A percentile compares a stretch with the other conserved stretches of the same genome.
phyloP scores from a whole-genome alignment of 1,140 invertebrate genomes.

The Zaprionus ghesquierei region DNA sequence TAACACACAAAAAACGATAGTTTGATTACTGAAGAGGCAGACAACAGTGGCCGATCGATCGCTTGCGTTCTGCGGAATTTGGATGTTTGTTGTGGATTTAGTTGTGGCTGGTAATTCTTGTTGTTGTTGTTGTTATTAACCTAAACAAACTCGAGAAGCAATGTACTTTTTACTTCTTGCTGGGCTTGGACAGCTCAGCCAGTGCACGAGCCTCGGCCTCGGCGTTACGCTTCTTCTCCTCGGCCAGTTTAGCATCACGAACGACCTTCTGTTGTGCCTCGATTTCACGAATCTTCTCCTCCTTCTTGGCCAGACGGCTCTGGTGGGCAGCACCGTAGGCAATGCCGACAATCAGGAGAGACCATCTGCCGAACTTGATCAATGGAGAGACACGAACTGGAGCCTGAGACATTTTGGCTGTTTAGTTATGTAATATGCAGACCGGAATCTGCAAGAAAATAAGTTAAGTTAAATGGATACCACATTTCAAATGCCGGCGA shows the following conservation, averaged over 20 bases:
- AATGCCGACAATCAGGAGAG: conserved; percentile 86
- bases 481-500: neutral
- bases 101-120: conserved; percentile 5
- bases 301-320: conserved; percentile 86
- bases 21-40: conserved; percentile 21
- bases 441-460: conserved; percentile 49
- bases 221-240: conserved; percentile 85
- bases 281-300: conserved; percentile 86
- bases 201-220: conserved; percentile 81
- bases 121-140: conserved; percentile 13
- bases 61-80: conserved; percentile 33
- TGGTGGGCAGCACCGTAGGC: conserved; percentile 89
- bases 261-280: conserved; percentile 87
- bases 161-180: conserved; percentile 42
- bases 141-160: conserved; percentile 40
- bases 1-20: conserved; percentile 44
- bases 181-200: conserved; percentile 66
- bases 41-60: conserved; percentile 32
- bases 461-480: conserved; percentile 10
- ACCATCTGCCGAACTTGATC: conserved; percentile 90
- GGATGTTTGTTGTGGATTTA: conserved; percentile 38
- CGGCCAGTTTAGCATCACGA: conserved; percentile 87
- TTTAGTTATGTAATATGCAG: conserved; percentile 74
- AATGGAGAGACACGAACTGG: conserved; percentile 89
- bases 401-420: conserved; percentile 82